A percentile compares a stretch with the other conserved stretches of the same genome.
Evolutionary conservation across 2,888 invertebrate genomes (phyloP).

Genomic region (Scrobipalpa costella): DNA sequence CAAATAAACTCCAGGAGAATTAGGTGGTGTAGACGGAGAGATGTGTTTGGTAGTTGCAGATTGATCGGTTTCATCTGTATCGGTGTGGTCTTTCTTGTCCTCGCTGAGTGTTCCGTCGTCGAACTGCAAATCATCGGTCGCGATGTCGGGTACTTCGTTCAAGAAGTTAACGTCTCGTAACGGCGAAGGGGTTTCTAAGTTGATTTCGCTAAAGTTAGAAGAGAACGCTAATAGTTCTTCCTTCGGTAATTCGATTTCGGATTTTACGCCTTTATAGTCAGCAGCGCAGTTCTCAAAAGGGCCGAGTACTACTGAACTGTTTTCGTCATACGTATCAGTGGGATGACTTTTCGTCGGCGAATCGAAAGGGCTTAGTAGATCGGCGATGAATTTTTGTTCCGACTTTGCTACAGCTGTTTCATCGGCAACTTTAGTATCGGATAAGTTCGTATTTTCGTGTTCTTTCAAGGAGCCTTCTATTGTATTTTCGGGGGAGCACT

Average conservation of each 20-base stretch:
- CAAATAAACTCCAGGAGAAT: slow-evolving; percentile 68
- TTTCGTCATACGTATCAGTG: slow-evolving; percentile 73
- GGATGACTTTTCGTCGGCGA: slow-evolving; percentile 73
- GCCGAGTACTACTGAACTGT: slow-evolving; percentile 80
- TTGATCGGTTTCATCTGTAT: slow-evolving; percentile 54
- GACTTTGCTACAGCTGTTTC: slow-evolving; percentile 52
- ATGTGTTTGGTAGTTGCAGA: slow-evolving; percentile 63
- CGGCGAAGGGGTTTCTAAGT: slow-evolving; percentile 73
- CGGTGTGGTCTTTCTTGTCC: slow-evolving; percentile 48
- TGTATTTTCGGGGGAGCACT: slow-evolving; percentile 52
- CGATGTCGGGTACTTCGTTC: slow-evolving; percentile 73
- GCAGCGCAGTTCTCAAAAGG: slow-evolving; percentile 80
- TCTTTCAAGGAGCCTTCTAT: slow-evolving; percentile 46
- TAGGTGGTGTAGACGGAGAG: slow-evolving; percentile 70
- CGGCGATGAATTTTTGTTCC: slow-evolving; percentile 60
- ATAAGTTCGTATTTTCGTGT: slow-evolving; percentile 42
- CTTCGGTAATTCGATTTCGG: slow-evolving; percentile 66
- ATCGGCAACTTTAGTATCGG: slow-evolving; percentile 51
- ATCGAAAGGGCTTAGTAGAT: slow-evolving; percentile 67
- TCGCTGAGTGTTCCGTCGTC: slow-evolving; percentile 61
- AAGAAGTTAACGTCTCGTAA: slow-evolving; percentile 71
- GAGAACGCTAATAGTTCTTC: slow-evolving; percentile 78
- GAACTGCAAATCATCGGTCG: slow-evolving; percentile 59
- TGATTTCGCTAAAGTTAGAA: slow-evolving; percentile 77
- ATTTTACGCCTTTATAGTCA: slow-evolving; percentile 75